Base-by-base conservation (phyloP, 1,140 invertebrate species). In the Sweltsa coloradensis region DNA sequence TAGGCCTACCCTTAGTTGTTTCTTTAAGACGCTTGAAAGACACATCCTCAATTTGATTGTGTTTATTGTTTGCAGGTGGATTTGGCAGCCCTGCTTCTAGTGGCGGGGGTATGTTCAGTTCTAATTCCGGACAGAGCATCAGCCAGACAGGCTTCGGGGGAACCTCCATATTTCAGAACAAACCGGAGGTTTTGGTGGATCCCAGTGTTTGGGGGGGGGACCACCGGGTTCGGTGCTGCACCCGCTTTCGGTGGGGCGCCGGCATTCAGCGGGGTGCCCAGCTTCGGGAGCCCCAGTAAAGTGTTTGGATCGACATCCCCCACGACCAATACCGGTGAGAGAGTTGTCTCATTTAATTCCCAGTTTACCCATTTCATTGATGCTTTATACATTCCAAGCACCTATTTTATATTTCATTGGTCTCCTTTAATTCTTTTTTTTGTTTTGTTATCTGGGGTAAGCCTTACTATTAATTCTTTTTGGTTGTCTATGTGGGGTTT, bases 171-270 rank as follows among this genome's bases (percentile, higher is more conserved):
- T 49, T 45, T 29, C 46, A 48, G 23, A 31, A 11, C 21, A 49
- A 49, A 25, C 27, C 47, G 48, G 48, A 25, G 41, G 29, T 7
- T 37, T 45, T 37, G 41, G 41, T 19, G 23, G 31, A 5, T 29
- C 46, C 40, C 36, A 37, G 52, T 18, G 13, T 53, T 53, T 51
- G 52, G 50, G 13, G 19, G 41, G 34, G 13, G 57, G 50, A 16
- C 54, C 57, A 14, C 67, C 0, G 58, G 59, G 9, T 74, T 73
- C 49, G 70, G 71, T 3, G 53, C 61, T 1, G 49, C 61, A 27
- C 65, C 71, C 16, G 63, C 62, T 9, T 74, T 74, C 58, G 71
- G 73, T 3, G 60, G 61, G 5, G 60, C 70, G n/a, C 58, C 70
- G 1, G 60, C 66, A 2, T 74, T 74, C 55, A 70, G 70, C 21